These are phyloP conservation scores for Etheostoma perlongum DNA, from an alignment of 2,797 vertebrate genomes.

Conservation along the genomic window DNA sequence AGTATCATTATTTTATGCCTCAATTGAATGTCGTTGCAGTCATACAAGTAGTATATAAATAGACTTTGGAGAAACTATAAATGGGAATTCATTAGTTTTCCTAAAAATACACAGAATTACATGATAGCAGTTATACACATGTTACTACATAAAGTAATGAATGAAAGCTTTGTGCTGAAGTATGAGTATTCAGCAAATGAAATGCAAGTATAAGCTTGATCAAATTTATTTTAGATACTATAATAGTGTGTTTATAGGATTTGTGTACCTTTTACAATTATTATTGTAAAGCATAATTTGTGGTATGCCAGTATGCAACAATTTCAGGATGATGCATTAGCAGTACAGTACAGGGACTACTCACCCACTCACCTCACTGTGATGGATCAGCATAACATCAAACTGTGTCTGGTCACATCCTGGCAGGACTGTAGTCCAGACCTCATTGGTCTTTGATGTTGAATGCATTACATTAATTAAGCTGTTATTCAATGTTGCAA, in stretches of 20 bases:
- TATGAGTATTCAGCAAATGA: background rate
- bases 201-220: background rate
- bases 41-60: background rate
- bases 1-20: background rate
- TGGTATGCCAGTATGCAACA: background rate
- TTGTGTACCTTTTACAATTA: background rate
- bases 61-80: background rate
- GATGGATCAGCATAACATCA: conserved; percentile 16
- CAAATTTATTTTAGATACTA: background rate
- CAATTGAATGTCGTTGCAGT: background rate
- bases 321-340: conserved; percentile 10
- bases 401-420: conserved; percentile 3
- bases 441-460: background rate
- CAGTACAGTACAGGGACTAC: conserved; percentile 16
- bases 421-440: conserved; percentile 1
- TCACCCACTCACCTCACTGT: conserved; percentile 27
- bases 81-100: background rate
- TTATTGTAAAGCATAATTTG: background rate
- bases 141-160: background rate
- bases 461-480: background rate
- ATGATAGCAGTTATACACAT: background rate
- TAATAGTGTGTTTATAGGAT: background rate
- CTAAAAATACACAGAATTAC: background rate
- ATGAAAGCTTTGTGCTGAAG: background rate
- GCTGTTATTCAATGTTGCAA: background rate